phyloP scores from a whole-genome alignment of 2,888 invertebrate genomes.

The Luffia ferchaultella region DNA sequence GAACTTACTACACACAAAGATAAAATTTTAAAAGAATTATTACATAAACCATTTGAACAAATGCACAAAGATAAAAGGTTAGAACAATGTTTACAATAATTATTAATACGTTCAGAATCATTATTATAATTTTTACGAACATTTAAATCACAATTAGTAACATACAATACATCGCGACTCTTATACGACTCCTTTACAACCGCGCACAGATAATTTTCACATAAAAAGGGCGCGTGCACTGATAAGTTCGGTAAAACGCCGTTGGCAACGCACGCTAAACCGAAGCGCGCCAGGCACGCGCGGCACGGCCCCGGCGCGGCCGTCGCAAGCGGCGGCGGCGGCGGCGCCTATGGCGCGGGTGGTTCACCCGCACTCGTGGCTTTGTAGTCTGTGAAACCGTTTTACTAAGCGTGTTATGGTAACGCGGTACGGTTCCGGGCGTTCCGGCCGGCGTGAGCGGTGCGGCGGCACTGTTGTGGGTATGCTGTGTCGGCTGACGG shows the following conservation, averaged over 20 bases:
- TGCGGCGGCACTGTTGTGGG: background rate
- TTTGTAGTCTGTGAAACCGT: too few species aligned
- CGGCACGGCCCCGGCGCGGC: background rate
- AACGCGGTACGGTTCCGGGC: too few species aligned
- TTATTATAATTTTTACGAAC: too few species aligned
- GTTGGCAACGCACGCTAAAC: background rate
- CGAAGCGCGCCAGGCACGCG: background rate
- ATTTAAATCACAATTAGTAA: too few species aligned
- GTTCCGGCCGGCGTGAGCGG: background rate
- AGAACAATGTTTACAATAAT: background rate
- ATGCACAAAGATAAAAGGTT: background rate
- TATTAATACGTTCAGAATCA: too few species aligned
- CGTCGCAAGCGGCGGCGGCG: background rate
- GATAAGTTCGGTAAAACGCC: too few species aligned
- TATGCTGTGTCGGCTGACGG: too few species aligned
- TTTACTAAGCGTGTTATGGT: too few species aligned
- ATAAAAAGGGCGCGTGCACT: too few species aligned
- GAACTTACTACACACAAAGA: too few species aligned
- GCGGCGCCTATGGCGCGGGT: background rate
- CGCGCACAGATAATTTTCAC: background rate
- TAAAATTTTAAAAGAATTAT: too few species aligned
- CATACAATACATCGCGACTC: background rate
- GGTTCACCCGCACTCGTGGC: too few species aligned
- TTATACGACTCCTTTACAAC: background rate
- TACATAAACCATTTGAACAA: background rate